These are phyloP conservation scores for Pan troglodytes DNA, from an alignment of 2,113 vertebrate species.

Conservation along the genomic window NHGRI_mPanTro3-v2.1_pri NC_072419.2:22860501-22861000, in stretches of 20 bases:
- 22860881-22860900: not conserved
- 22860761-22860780: not conserved
- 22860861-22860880: not conserved
- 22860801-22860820: not conserved
- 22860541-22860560: not conserved
- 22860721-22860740: not conserved
- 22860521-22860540: constrained; percentile 6
- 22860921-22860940: not conserved
- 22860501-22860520: not conserved
- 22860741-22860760: not conserved
- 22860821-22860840: not conserved
- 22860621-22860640: not conserved
- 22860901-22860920: not conserved
- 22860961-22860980: not conserved
- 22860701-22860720: constrained; percentile 31
- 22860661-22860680: constrained; percentile 7
- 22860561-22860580: not conserved
- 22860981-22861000: not conserved
- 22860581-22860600: not conserved
- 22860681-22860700: not conserved
- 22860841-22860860: not conserved
- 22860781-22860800: not conserved
- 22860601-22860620: not conserved
- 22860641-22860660: not conserved
- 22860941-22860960: not conserved